These are phyloP conservation scores for Diloba caeruleocephala DNA, from an alignment of 2,888 invertebrate species.

Conservation along the genomic window DNA sequence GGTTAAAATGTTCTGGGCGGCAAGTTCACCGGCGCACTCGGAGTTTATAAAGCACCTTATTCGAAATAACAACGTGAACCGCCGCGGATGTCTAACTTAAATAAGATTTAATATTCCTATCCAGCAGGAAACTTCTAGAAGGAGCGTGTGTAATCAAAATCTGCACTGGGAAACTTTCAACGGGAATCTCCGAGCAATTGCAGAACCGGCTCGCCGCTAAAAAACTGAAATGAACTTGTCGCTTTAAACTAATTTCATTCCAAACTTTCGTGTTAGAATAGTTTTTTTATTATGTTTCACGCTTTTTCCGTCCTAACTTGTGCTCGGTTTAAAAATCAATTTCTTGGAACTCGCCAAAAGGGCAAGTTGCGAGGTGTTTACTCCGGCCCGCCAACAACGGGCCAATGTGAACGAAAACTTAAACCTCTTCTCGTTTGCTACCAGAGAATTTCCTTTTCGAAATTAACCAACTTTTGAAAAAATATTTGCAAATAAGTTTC, in stretches of 20 bases:
- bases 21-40: slow-evolving; percentile 67
- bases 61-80: slow-evolving; percentile 87
- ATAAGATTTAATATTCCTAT: slow-evolving; percentile 89
- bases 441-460: slow-evolving; percentile 72
- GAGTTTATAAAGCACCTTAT: slow-evolving; percentile 86
- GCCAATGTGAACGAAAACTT: slow-evolving; percentile 75
- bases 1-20: slow-evolving; percentile 74
- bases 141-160: slow-evolving; percentile 89
- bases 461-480: slow-evolving; percentile 77
- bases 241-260: slow-evolving; percentile 88
- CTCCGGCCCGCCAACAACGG: slow-evolving; percentile 64
- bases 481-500: slow-evolving; percentile 77
- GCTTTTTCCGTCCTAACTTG: slow-evolving; percentile 75
- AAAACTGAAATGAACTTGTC: slow-evolving; percentile 88
- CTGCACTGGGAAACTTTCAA: slow-evolving; percentile 83
- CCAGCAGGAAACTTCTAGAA: slow-evolving; percentile 84
- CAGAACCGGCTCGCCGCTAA: slow-evolving; percentile 79
- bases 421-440: slow-evolving; percentile 62
- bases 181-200: slow-evolving; percentile 83
- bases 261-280: slow-evolving; percentile 84
- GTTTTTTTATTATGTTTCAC: slow-evolving; percentile 79
- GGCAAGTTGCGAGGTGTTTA: slow-evolving; percentile 83
- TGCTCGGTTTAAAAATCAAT: slow-evolving; percentile 87
- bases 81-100: slow-evolving; percentile 87
- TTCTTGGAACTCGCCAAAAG: slow-evolving; percentile 76